Evolutionary conservation across 2,797 vertebrate species (phyloP).

Genomic region (Ataeniobius toweri): DNA sequence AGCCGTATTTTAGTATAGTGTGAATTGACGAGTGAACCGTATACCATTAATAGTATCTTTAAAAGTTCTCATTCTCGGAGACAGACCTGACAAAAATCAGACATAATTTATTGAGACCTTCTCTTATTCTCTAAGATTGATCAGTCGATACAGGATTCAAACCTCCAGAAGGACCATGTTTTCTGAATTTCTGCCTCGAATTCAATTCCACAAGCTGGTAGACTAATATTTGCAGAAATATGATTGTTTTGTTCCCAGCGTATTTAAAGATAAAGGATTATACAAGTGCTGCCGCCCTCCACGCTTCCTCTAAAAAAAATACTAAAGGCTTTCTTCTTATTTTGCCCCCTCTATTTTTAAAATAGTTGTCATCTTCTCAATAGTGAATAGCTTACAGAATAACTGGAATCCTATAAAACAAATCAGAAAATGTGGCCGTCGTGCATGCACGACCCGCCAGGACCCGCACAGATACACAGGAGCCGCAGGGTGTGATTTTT

Average conservation of each 20-base stretch:
- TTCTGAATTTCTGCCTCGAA: neutral
- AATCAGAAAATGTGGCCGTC: neutral
- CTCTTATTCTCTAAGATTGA: neutral
- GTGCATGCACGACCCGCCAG: neutral
- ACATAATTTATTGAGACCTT: neutral
- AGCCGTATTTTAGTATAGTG: neutral
- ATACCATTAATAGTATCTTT: neutral
- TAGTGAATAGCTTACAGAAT: conserved; percentile 4
- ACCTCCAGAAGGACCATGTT: neutral
- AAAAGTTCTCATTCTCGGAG: neutral
- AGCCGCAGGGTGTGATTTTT: neutral
- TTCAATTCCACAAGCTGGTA: neutral
- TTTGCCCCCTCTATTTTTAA: neutral
- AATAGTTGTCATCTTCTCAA: neutral
- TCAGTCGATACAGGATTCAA: neutral
- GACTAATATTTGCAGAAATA: neutral
- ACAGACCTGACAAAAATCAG: neutral
- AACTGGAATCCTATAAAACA: conserved; percentile 10
- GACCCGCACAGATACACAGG: neutral
- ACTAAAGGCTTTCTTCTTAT: neutral
- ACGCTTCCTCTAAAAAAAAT: neutral
- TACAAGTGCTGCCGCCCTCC: neutral
- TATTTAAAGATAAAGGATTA: neutral
- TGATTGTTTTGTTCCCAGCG: neutral
- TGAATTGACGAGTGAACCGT: neutral